These are phyloP conservation scores for Eupithecia subumbrata DNA, from an alignment of 2,888 invertebrate genomes.

Conservation along the genomic window DNA sequence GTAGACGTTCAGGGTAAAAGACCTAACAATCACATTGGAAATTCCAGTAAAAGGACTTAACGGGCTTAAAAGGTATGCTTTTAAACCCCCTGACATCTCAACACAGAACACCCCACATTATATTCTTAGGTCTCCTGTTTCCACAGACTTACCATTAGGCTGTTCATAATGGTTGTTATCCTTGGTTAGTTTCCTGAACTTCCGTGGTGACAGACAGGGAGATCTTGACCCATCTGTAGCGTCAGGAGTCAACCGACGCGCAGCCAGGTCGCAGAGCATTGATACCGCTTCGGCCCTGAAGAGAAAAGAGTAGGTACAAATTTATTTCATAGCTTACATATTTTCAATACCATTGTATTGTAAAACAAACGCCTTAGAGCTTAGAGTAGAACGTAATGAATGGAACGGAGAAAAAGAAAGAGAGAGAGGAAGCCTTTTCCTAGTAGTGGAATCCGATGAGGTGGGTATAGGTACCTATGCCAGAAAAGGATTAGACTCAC, in stretches of 20 bases:
- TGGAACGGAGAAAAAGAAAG: too few relatives aligned
- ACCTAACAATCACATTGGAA: too few relatives aligned
- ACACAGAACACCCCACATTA: background rate
- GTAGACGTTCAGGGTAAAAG: too few relatives aligned
- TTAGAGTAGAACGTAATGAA: too few relatives aligned
- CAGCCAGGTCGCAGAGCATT: slow-evolving; percentile 92
- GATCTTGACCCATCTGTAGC: slow-evolving; percentile 79
- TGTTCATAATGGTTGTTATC: slow-evolving; percentile 82
- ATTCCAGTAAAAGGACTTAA: too few relatives aligned
- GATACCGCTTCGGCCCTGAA: slow-evolving; percentile 92
- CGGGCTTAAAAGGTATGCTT: background rate
- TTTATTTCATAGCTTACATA: background rate
- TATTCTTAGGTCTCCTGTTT: background rate
- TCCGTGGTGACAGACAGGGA: slow-evolving; percentile 86
- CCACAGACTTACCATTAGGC: slow-evolving; percentile 67
- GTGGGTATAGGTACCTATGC: too few relatives aligned
- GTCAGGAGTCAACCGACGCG: slow-evolving; percentile 88
- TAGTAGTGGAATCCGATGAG: too few relatives aligned
- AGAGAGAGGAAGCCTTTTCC: too few relatives aligned
- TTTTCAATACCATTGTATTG: background rate
- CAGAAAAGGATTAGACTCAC: too few relatives aligned
- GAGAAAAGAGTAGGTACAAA: background rate
- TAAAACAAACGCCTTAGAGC: too few relatives aligned
- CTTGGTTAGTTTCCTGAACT: slow-evolving; percentile 83
- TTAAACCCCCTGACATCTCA: background rate